Evolutionary conservation across 2,888 invertebrate species (phyloP).

Genomic region (Drosophila monieri): DNA sequence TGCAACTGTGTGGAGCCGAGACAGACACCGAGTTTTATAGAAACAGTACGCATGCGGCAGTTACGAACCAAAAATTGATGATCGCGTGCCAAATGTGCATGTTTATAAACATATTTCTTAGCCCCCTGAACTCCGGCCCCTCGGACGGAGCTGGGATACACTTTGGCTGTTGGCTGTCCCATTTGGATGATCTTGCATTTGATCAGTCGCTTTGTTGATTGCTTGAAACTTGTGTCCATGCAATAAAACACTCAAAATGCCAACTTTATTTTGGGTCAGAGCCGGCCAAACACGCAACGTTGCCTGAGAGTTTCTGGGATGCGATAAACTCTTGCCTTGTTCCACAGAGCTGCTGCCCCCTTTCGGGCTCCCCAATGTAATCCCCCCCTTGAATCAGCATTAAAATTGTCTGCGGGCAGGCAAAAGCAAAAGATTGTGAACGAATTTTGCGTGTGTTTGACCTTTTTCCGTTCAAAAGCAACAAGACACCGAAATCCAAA

Average conservation of each 20-base stretch:
- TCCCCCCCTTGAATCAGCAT: conserved; percentile 3
- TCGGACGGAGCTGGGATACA: conserved; percentile 8
- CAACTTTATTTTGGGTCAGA: conserved; percentile 80
- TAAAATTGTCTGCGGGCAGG: conserved; percentile 41
- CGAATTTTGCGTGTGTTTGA: conserved; percentile 73
- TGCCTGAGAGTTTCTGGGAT: conserved; percentile 58
- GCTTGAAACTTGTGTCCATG: conserved; percentile 80
- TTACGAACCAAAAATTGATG: conserved; percentile 68
- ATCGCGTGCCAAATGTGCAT: conserved; percentile 80
- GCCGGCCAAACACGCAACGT: conserved; percentile 76
- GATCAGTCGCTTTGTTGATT: conserved; percentile 79
- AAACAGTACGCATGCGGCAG: conserved; percentile 62
- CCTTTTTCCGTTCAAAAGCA: conserved; percentile 54
- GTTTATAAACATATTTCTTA: conserved; percentile 77
- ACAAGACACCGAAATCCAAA: conserved; percentile 24
- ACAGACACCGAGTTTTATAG: conserved; percentile 72
- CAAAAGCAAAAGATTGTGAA: conserved; percentile 45
- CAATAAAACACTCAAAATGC: conserved; percentile 80
- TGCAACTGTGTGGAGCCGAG: conserved; percentile 6
- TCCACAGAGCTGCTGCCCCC: conserved; percentile 2
- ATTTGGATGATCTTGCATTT: conserved; percentile 77
- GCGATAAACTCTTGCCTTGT: conserved; percentile 64
- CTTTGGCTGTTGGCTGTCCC: conserved; percentile 43
- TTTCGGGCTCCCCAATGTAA: not conserved
- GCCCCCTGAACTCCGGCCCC: conserved; percentile 24